Base-by-base conservation (phyloP, 2,113 vertebrate species). In the Forbesichthys agassizii region DNA sequence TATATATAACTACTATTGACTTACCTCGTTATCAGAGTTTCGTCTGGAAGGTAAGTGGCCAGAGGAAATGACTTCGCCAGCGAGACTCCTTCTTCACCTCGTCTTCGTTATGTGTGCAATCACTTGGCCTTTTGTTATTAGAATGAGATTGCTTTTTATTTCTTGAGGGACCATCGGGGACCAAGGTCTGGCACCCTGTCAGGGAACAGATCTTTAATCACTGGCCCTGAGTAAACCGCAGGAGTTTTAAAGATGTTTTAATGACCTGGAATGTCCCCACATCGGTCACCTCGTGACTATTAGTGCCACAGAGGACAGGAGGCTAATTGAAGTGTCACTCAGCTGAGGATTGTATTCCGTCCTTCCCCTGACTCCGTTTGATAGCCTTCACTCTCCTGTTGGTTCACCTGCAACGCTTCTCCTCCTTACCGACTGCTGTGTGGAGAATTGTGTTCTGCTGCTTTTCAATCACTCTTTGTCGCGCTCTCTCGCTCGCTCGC, bases 251-350 rank as follows among this genome's bases (percentile, higher is more conserved):
- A 85, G 78, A 83, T 80, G 81, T 82, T 87, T 84, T 84, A 87
- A 85, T 85, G 84, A 82, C 81, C 72, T 78, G 71, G 62, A 68
- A 72, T 77, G 60, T 75, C 71, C 68, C 68, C 54, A 60, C 64
- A 62, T 73, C 48, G 48, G 63, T 79, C 68, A 53, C 80, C 66
- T 51, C 69, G 66, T 68, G 64, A 79, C 80, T 71, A 75, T 87
- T 83, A 83, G 67, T 68, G 63, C 68, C n/a, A 46, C 48, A 54
- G 60, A 68, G 65, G 75, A 78, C 60, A 54, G 64, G 60, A 16
- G 74, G 69, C 74, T 87, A 84, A 85, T 85, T 88, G 80, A 85
- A 88, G 81, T 84, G 85, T 84, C 85, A 86, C 73, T 86, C 81
- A 84, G 69, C 8, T 27, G 55, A 64, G 66, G 75, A 71, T 61